These are phyloP conservation scores for Esperia sulphurella DNA, from an alignment of 2,888 invertebrate species.

Conservation along the genomic window DNA sequence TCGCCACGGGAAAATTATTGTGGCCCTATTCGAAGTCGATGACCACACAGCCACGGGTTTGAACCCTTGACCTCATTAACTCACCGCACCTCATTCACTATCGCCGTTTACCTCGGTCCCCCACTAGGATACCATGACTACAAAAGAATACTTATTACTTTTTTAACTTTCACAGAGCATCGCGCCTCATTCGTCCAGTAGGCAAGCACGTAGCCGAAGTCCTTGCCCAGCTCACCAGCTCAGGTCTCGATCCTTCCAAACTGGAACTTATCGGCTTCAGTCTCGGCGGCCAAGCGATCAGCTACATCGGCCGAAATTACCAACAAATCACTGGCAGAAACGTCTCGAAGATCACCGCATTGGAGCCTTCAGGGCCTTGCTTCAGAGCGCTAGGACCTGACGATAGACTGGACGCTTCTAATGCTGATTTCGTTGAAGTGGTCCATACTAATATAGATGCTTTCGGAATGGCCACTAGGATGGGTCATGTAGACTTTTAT, in stretches of 20 bases:
- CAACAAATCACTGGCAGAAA: conserved; percentile 51
- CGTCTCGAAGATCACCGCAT: conserved; percentile 55
- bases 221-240: conserved; percentile 43
- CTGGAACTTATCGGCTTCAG: conserved; percentile 66
- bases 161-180: conserved; percentile 41
- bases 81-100: too few relatives aligned
- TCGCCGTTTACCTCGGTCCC: too few relatives aligned
- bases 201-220: conserved; percentile 64
- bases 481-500: conserved; percentile 69
- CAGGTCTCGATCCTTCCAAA: conserved; percentile 52
- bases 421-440: conserved; percentile 66
- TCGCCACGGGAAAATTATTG: too few relatives aligned
- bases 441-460: conserved; percentile 71
- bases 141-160: too few relatives aligned
- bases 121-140: too few relatives aligned
- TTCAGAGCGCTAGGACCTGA: conserved; percentile 38
- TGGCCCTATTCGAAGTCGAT: too few relatives aligned
- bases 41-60: too few relatives aligned
- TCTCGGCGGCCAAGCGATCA: conserved; percentile 61
- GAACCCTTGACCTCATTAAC: too few relatives aligned
- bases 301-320: conserved; percentile 61
- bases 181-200: conserved; percentile 69
- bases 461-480: conserved; percentile 61
- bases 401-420: conserved; percentile 48
- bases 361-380: conserved; percentile 70